Base-by-base conservation (phyloP, 2,888 invertebrate genomes). In the Lysandra coridon region DNA sequence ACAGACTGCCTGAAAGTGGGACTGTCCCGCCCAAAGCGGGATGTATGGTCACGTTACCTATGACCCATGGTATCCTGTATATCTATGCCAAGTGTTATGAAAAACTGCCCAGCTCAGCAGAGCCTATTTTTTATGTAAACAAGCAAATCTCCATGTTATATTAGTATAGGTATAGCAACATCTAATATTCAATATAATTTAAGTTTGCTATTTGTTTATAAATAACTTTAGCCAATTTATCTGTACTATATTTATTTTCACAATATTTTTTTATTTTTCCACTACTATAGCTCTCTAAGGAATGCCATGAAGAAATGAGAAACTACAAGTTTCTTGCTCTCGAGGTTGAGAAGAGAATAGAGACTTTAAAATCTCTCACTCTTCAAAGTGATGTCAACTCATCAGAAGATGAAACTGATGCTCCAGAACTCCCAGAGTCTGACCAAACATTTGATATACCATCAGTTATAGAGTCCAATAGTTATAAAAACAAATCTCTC, bases 291-390 rank as follows among this genome's bases (percentile, higher is more conserved):
- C 94, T 97, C 87, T 97, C 96, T 14, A 94, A 95, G 82, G 95
- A 96, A 88, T 94, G 95, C 82, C 92, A 95, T 44, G 92, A 94
- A 85, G 96, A 97, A 90, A 96, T 97, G 95, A 95, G 95, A 84
- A 95, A 95, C 83, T 97, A 96, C 87, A 96, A 95, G 87, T 91
- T 96, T 76, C 90, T 96, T 80, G 97, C 97, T 0, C 90, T 96
- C 80, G 95, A 96, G 85, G 92, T 96, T 5, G 97, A 97, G 86
- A 94, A 95, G 84, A 92, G 95, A 78, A 91, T 96, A 80, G 84
- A 87, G 6, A 89, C 92, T 79, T 89, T 95, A 1, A 89, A 91
- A 82, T 90, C 94, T 0, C 90, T 92, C 80, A 83, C 92, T 1
- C 75, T 82, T 40, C 88, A 88, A 3, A 87, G 83, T 82, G 90